Base-by-base conservation (phyloP, 2,888 invertebrate species). In the Oscheius myriophilus region DNA sequence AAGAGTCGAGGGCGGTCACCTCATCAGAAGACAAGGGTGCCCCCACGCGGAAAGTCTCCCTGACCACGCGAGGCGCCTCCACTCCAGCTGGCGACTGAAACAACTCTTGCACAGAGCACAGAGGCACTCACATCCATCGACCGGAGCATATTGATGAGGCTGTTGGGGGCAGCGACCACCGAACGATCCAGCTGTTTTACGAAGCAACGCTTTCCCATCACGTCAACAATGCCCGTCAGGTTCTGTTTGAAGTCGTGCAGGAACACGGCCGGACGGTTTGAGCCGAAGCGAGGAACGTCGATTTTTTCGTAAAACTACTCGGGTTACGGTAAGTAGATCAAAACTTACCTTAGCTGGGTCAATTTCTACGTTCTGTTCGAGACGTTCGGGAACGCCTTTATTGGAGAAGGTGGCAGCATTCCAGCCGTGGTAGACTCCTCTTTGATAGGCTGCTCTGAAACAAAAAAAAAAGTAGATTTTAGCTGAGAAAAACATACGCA, bases 241-340 rank as follows among this genome's bases (percentile, higher is more conserved):
- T 91, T 91, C 91, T 91, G 77, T 78, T 91, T 91, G 87, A 96
- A 96, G 88, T 96, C 95, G 84, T 96, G 96, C 81, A 96, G 91
- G 86, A 95, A 95, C 74, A 93, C 91, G 65, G 94, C 93, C 54
- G 90, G 91, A 43, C 92, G 91, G 0, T 93, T 93, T 77, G 92
- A 92, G 73, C 91, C 91, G 86, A 93, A 93, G 86, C 92, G 92
- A 16, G 93, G 92, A 9, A 96, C 94, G 82, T 92, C 91, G 81
- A 96, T 93, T 87, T 92, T 92, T 87, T 95, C 93, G 86, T 92
- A 92, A 62, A 90, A 70, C 79, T 79, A 55, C 58, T 78, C 72
- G 14, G 18, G 33, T 49, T 12, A 49, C 51, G 43, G 18, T 43
- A 21, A 58, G 18, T 49, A n/a, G 33, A 62, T 12, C 2, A 16